phyloP scores from a whole-genome alignment of 2,888 invertebrate species.

The Heteropelma amictum region DNA sequence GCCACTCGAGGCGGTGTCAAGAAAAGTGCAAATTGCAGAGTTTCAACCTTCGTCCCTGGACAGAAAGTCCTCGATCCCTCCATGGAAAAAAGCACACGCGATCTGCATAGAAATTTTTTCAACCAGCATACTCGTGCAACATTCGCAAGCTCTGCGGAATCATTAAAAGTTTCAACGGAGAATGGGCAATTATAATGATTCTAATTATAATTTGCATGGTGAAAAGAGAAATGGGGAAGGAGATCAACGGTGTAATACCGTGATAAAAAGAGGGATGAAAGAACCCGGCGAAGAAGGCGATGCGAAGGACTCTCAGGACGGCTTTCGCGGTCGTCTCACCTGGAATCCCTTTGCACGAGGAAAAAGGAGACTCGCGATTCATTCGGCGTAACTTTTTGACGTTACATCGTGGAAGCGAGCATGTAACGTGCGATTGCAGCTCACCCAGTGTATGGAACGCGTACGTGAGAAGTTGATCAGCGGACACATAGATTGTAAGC shows the following conservation, averaged over 20 bases:
- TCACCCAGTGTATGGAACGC: constrained; percentile 53
- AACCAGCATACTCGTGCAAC: constrained; percentile 4
- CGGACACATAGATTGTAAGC: constrained; percentile 38
- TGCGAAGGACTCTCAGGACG: constrained; percentile 18
- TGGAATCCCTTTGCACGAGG: constrained; percentile 35
- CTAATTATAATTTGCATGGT: constrained; percentile 28
- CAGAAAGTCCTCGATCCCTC: no score
- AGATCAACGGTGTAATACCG: neutral
- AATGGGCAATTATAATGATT: constrained; percentile 47
- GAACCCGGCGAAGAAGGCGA: neutral
- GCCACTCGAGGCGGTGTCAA: no score
- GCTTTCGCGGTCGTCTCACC: constrained; percentile 21
- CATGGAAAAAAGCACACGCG: neutral
- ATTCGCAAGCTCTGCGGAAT: constrained; percentile 1
- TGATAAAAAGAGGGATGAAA: neutral
- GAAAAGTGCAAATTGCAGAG: no score
- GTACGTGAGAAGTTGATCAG: constrained; percentile 52
- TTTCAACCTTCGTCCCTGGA: no score
- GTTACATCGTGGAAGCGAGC: constrained; percentile 44
- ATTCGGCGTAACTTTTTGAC: constrained; percentile 45
- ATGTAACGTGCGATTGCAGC: constrained; percentile 23
- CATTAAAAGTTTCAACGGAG: constrained; percentile 37
- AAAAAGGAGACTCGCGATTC: constrained; percentile 31
- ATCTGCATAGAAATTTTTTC: neutral
- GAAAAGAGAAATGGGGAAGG: neutral